Evolutionary conservation across 2,797 vertebrate species (phyloP).

Genomic region (Clarias platycephalus): DNA sequence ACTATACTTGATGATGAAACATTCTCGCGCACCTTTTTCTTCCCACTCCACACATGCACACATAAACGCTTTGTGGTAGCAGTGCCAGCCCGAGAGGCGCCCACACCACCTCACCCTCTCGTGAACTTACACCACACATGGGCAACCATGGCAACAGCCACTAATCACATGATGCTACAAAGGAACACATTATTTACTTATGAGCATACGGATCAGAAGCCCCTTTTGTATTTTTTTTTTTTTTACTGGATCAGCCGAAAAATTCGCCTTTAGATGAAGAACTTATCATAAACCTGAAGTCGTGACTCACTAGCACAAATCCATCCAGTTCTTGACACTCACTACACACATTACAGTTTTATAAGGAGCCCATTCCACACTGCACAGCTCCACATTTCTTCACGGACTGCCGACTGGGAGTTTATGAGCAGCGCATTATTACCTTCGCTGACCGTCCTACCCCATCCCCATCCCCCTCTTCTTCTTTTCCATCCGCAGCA

Average conservation of each 20-base stretch:
- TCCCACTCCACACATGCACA: conserved; percentile 23
- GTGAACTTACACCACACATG: conserved; percentile 37
- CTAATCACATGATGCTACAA: conserved; percentile 38
- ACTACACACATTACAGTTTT: not conserved
- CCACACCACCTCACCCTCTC: conserved; percentile 36
- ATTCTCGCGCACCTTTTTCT: not conserved
- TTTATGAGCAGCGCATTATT: conserved; percentile 33
- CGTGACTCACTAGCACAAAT: not conserved
- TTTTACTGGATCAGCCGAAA: not conserved
- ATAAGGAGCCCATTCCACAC: not conserved
- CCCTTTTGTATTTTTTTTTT: too few relatives aligned
- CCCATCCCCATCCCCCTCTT: conserved; percentile 34
- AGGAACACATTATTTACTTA: conserved; percentile 40
- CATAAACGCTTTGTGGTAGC: conserved; percentile 39
- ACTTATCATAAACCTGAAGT: not conserved
- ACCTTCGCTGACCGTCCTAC: conserved; percentile 33
- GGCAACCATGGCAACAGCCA: conserved; percentile 36
- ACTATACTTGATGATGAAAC: not conserved
- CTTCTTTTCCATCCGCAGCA: conserved; percentile 32
- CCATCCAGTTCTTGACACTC: not conserved
- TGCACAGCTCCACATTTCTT: not conserved
- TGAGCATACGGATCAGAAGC: conserved; percentile 9
- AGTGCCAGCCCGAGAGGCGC: conserved; percentile 32
- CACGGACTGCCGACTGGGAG: conserved; percentile 16
- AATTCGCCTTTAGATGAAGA: not conserved